Percentiles rank a stretch among this genome's conserved stretches.
Evolutionary conservation across 1,140 invertebrate species (phyloP).

Genomic region (Antheraea mylitta): DNA sequence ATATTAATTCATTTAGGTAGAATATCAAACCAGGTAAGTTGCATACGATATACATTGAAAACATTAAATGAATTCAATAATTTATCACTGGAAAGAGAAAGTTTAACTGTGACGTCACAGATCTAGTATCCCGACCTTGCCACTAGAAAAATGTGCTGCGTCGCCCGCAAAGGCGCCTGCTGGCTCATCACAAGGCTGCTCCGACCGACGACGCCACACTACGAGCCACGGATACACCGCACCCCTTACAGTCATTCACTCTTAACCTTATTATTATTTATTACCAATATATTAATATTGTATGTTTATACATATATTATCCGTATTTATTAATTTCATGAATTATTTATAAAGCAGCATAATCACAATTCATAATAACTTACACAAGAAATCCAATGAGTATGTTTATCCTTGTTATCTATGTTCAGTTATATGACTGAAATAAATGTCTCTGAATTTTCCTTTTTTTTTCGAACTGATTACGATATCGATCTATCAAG

Average conservation of each 20-base stretch:
- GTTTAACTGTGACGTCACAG: slow-evolving; percentile 65
- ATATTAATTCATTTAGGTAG: too few species aligned
- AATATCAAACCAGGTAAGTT: too few species aligned
- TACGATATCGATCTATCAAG: too few species aligned
- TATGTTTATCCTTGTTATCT: not conserved
- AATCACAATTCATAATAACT: not conserved
- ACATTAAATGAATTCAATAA: slow-evolving; percentile 7
- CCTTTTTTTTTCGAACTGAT: too few species aligned
- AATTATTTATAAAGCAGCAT: not conserved
- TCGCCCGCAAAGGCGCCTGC: slow-evolving; percentile 55
- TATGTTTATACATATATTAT: not conserved
- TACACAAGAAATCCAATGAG: not conserved
- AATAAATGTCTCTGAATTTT: too few species aligned
- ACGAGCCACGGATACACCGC: slow-evolving; percentile 40
- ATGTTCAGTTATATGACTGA: too few species aligned
- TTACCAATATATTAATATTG: not conserved
- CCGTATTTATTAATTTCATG: not conserved
- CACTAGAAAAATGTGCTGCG: slow-evolving; percentile 76
- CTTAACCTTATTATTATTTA: not conserved
- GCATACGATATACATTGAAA: too few species aligned
- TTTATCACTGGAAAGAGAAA: slow-evolving; percentile 58
- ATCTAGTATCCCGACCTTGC: slow-evolving; percentile 65
- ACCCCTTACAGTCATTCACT: slow-evolving; percentile 25
- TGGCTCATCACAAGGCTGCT: slow-evolving; percentile 59
- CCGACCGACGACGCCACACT: slow-evolving; percentile 21